phyloP scores from a whole-genome alignment of 2,888 invertebrate species.

The Lasiommata megera region DNA sequence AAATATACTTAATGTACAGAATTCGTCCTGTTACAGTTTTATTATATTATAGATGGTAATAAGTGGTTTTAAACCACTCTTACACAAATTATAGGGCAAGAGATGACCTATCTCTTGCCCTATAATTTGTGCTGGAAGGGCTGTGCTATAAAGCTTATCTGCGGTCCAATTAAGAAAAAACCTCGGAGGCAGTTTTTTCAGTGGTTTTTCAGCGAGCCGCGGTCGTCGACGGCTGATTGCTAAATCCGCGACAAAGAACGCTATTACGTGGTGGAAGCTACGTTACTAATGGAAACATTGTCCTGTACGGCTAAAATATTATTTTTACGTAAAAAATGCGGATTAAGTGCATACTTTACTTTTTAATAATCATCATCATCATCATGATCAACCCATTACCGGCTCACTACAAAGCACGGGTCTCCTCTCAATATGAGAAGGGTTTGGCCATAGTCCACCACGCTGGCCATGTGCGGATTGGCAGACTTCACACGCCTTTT shows the following conservation, averaged over 20 bases:
- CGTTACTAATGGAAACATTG: constrained; percentile 59
- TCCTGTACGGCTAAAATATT: constrained; percentile 19
- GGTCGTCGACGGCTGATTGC: constrained; percentile 61
- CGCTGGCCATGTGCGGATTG: too few species aligned
- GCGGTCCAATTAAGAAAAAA: constrained; percentile 67
- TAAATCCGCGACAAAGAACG: constrained; percentile 74
- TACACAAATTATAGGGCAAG: constrained; percentile 47
- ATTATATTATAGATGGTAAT: too few species aligned
- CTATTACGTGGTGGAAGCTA: constrained; percentile 55
- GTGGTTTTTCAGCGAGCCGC: constrained; percentile 43
- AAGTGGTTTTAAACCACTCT: background rate
- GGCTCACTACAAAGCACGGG: too few species aligned
- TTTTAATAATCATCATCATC: too few species aligned
- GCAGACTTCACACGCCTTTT: too few species aligned
- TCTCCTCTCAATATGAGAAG: too few species aligned
- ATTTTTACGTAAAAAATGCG: constrained; percentile 19
- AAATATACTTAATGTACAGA: too few species aligned
- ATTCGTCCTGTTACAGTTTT: too few species aligned
- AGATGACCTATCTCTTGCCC: background rate
- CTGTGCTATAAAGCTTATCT: constrained; percentile 62
- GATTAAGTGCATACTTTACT: background rate
- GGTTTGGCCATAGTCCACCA: too few species aligned
- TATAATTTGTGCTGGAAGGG: constrained; percentile 56
- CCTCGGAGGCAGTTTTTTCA: constrained; percentile 53
- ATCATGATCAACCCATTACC: too few species aligned